Evolutionary conservation across 35 echinoderm and acorn worm genomes (phyloP), one percentile per base, ranked within the genome.

Genomic region (Lytechinus pictus): DNA sequence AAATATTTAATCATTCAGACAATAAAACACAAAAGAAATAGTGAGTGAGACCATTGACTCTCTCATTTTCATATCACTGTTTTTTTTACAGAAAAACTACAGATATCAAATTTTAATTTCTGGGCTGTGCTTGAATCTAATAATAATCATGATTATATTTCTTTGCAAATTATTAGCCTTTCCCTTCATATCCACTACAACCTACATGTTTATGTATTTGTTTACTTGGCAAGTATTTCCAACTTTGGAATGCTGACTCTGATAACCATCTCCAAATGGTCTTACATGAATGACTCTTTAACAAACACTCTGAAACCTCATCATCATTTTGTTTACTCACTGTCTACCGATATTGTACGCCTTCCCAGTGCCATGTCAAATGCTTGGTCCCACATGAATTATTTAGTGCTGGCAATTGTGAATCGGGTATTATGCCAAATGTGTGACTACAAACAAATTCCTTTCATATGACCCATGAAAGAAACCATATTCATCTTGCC

Each of bases 381-480:
- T 16, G 14, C 66, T 79, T 24, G n/a, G 66, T n/a, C 66, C 66
- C 66, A 79, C 66, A 79, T 79, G 66, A 16, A 16, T 79, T 24
- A 79, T 79, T 79, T 79, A 79, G 66, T 79, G 19, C 21, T 44
- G 66, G 8, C 66, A 7, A 24, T 79, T 24, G 66, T 79, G 19
- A 24, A n/a, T 6, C 21, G 19, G 66, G 66, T 79, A 79, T 79
- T n/a, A 79, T n/a, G 6, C 16, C 19, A 79, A 79, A 79, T 16
- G 66, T 79, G 66, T 79, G 66, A 79, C n/a, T 24, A 79, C 66
- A 16, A n/a, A 79, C 66, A 79, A 79, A 79, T 79, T 79, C 66
- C 66, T 79, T 79, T 79, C 21, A 79, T 79, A n/a, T 79, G 66
- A 79, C 66, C 66, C 66, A 79, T 79, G 66, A 79, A 79, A 79